Evolutionary conservation across 1,140 invertebrate species (phyloP), one percentile per base, ranked within the genome.

Genomic region (Cydia strobilella): DNA sequence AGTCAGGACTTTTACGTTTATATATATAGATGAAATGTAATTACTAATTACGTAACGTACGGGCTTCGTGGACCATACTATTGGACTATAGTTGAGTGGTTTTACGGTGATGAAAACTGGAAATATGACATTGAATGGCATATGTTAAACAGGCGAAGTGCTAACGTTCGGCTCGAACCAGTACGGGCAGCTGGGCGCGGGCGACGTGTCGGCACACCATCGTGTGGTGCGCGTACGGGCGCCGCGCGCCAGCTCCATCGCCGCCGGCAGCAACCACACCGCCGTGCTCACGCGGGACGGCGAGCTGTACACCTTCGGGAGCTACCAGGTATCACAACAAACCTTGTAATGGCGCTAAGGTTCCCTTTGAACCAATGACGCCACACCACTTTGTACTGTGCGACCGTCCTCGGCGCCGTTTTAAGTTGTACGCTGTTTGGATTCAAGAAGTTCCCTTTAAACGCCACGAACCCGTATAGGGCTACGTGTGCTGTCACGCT

Each of bases 201-300:
- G 98, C 0, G 97, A 99, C 90, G 94, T 97, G 4, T 90, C 95
- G 42, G 94, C 95, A 2, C 96, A 97, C 76, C 96, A 96, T 72
- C 94, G 95, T 0, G 96, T 97, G 0, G 95, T 96, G 51, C 94
- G 95, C 74, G 96, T 99, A 0, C 95, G 96, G 83, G 93, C 98
- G 31, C 95, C 96, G 2, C 94, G 94, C 45, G 94, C 95, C 2
- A 93, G 94, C 3, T 96, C 98, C 83, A 94, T 99, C 20, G 97
- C 98, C 5, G 97, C 98, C 74, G 99, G 99, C 3, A 98, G 97
- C 84, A 98, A 99, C 93, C 99, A 99, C 88, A 98, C 98, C 3
- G 97, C 97, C 0, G 91, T 99, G 20, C 93, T 99, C n/a, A 97
- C 98, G 18, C 94, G 95, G 54, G 97, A 97, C 81, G 99, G 99